These are phyloP conservation scores for Cephus rjabovi DNA, from an alignment of 2,888 invertebrate genomes.

Conservation along the genomic window DNA sequence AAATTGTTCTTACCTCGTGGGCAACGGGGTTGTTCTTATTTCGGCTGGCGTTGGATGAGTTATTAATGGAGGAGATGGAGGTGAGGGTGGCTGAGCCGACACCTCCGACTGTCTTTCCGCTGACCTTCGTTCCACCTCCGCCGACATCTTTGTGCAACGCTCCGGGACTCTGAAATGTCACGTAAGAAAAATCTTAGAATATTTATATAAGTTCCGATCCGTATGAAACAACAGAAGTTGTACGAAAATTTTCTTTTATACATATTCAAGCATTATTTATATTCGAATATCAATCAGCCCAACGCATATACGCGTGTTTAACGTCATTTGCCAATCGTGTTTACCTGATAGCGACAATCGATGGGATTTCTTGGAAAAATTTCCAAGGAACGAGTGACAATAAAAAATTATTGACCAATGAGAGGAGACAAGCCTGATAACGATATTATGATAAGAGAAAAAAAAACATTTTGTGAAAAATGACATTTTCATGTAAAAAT, in stretches of 20 bases:
- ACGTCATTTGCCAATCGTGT: no score
- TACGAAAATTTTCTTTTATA: background rate
- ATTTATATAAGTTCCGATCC: slow-evolving; percentile 14
- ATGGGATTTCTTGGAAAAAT: no score
- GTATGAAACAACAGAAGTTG: background rate
- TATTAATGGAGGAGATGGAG: slow-evolving; percentile 62
- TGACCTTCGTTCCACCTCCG: slow-evolving; percentile 62
- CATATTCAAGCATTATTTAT: background rate
- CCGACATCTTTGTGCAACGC: slow-evolving; percentile 66
- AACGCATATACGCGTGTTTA: no score
- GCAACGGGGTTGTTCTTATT: slow-evolving; percentile 60
- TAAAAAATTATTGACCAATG: no score
- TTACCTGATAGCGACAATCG: no score
- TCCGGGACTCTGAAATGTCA: slow-evolving; percentile 62
- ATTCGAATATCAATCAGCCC: no score
- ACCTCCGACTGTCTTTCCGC: slow-evolving; percentile 62
- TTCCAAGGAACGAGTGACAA: no score
- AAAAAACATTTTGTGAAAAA: no score
- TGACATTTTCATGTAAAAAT: no score
- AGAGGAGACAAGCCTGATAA: no score
- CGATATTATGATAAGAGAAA: no score
- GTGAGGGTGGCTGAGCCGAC: slow-evolving; percentile 64
- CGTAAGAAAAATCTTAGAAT: slow-evolving; percentile 24
- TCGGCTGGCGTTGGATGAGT: slow-evolving; percentile 57
- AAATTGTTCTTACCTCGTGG: slow-evolving; percentile 55